Percentiles rank a stretch among this genome's conserved stretches.
Evolutionary conservation across 2,797 vertebrate species (phyloP).

Genomic region (Phoeniculus purpureus): DNA sequence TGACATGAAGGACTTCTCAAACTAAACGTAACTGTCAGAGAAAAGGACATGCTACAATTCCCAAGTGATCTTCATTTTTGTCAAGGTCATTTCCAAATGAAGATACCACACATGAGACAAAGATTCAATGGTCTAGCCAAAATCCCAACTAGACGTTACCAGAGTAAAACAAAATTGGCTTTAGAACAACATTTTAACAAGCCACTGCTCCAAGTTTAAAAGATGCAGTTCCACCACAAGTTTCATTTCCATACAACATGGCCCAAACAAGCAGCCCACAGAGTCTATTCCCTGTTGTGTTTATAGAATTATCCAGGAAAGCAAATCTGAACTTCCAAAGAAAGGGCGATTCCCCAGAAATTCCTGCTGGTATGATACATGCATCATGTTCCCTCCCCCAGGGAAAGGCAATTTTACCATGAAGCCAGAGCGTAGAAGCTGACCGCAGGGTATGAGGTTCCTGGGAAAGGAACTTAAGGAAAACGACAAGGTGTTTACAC

Average conservation of each 20-base stretch:
- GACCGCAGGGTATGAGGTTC: not conserved
- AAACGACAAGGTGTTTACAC: not conserved
- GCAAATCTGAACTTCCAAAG: not conserved
- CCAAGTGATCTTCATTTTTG: not conserved
- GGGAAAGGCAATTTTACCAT: not conserved
- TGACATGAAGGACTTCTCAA: not conserved
- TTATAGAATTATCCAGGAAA: not conserved
- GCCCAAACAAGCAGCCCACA: not conserved
- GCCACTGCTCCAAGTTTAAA: not conserved
- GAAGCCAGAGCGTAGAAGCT: not conserved
- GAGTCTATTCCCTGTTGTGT: not conserved
- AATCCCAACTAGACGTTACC: not conserved
- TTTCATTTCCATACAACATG: rapidly evolving
- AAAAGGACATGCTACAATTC: not conserved
- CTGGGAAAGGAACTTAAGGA: not conserved
- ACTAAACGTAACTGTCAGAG: not conserved
- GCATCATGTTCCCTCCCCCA: rapidly evolving
- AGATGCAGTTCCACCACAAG: not conserved
- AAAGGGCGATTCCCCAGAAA: not conserved
- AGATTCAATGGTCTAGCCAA: not conserved
- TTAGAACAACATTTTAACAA: not conserved
- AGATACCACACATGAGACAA: not conserved
- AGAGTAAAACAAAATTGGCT: not conserved
- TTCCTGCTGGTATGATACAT: not conserved
- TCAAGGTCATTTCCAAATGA: not conserved